phyloP scores from a whole-genome alignment of 2,888 invertebrate species.

The Drosophila aldrichi region DNA sequence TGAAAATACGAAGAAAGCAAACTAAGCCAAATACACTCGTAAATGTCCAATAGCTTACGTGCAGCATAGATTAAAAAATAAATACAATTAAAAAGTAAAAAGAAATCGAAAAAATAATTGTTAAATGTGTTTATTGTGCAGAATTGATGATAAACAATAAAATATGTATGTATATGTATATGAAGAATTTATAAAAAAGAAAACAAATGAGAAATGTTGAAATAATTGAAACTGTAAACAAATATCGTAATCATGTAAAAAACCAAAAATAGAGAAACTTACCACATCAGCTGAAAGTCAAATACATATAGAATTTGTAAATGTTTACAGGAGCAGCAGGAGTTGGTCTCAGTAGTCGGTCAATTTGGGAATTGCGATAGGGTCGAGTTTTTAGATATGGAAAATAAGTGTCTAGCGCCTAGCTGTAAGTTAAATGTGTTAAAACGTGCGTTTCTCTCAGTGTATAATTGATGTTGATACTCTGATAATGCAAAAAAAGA shows the following conservation, averaged over 20 bases:
- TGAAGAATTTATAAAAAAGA: conserved; percentile 19
- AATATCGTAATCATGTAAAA: background rate
- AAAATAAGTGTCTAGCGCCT: conserved; percentile 23
- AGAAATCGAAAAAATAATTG: conserved; percentile 21
- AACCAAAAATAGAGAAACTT: conserved; percentile 7
- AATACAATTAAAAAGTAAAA: conserved; percentile 14
- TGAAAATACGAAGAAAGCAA: background rate
- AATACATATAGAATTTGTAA: conserved; percentile 13
- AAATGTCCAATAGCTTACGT: conserved; percentile 65
- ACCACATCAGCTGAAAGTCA: conserved; percentile 19
- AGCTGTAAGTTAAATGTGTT: conserved; percentile 65
- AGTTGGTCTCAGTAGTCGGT: conserved; percentile 33
- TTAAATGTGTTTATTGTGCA: conserved; percentile 52
- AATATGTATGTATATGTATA: conserved; percentile 10
- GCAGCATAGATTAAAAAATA: conserved; percentile 33
- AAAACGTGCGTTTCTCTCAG: conserved; percentile 62
- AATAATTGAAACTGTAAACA: conserved; percentile 16
- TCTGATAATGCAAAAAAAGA: conserved; percentile 36
- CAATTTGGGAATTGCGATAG: conserved; percentile 60
- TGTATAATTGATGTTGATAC: conserved; percentile 47
- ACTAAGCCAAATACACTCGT: conserved; percentile 55
- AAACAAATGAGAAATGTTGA: conserved; percentile 7
- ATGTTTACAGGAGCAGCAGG: conserved; percentile 11
- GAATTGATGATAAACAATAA: conserved; percentile 17
- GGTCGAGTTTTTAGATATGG: conserved; percentile 7